Evolutionary conservation across 2,113 vertebrate species (phyloP).

Genomic region (Corydoras maculifer): DNA sequence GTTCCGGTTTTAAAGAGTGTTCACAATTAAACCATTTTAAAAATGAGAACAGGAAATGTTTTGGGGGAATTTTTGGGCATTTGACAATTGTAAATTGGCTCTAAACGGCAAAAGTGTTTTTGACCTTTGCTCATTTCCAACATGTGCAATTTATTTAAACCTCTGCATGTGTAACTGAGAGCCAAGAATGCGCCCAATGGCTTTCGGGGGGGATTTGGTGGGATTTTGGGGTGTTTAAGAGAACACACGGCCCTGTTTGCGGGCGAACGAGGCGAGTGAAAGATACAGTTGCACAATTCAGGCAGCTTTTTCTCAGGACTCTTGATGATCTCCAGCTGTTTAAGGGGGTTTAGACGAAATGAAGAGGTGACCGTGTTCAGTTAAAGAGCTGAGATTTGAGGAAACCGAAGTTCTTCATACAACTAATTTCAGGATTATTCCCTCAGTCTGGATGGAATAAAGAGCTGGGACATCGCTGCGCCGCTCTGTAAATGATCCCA

Average conservation of each 20-base stretch:
- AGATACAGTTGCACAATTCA: slow-evolving; percentile 35
- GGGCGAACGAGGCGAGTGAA: slow-evolving; percentile 25
- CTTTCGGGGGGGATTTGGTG: slow-evolving; percentile 16
- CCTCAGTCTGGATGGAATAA: too few species aligned
- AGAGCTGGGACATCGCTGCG: too few species aligned
- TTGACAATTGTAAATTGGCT: slow-evolving; percentile 54
- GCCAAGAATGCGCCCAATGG: slow-evolving; percentile 43
- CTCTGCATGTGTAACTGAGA: slow-evolving; percentile 58
- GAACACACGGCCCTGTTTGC: slow-evolving; percentile 17
- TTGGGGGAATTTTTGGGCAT: slow-evolving; percentile 47
- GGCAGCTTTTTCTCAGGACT: slow-evolving; percentile 5
- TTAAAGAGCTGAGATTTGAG: too few species aligned
- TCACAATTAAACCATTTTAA: slow-evolving; percentile 57
- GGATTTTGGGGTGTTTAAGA: slow-evolving; percentile 10
- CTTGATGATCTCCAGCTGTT: slow-evolving; percentile 53
- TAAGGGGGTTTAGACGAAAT: slow-evolving; percentile 52
- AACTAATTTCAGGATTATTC: too few species aligned
- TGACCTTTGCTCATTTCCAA: slow-evolving; percentile 61
- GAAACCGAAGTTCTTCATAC: too few species aligned
- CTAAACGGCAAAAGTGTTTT: slow-evolving; percentile 40
- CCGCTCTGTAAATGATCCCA: too few species aligned
- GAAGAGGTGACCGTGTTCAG: slow-evolving; percentile 61
- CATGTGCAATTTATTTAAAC: slow-evolving; percentile 66
- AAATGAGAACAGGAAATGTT: slow-evolving; percentile 39
- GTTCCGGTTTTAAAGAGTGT: slow-evolving; percentile 53